phyloP scores from a whole-genome alignment of 2,797 vertebrate species.

The Melanotaenia trifasciata region DNA sequence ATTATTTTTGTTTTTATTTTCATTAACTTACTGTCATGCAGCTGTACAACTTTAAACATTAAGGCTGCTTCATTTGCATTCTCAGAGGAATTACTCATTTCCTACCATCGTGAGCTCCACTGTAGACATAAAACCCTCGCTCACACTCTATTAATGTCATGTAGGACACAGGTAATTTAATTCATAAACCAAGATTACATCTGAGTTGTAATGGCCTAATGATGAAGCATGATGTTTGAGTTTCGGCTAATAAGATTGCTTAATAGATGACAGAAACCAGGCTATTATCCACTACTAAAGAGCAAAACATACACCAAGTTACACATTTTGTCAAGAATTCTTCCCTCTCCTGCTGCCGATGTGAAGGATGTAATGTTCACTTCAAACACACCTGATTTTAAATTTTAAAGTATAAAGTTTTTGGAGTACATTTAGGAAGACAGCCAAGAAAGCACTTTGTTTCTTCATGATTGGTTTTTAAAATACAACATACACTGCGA shows the following conservation, averaged over 20 bases:
- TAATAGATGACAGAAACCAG: slow-evolving; percentile 67
- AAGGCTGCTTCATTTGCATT: slow-evolving; percentile 59
- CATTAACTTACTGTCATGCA: slow-evolving; percentile 28
- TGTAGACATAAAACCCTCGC: slow-evolving; percentile 52
- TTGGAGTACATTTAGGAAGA: neutral
- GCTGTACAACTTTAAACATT: slow-evolving; percentile 46
- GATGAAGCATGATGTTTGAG: slow-evolving; percentile 79
- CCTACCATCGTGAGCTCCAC: slow-evolving; percentile 53
- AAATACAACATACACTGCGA: neutral
- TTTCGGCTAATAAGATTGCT: slow-evolving; percentile 71
- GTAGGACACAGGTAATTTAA: slow-evolving; percentile 81
- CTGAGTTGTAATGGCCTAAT: slow-evolving; percentile 71
- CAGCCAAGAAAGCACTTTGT: neutral
- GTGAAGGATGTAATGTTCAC: neutral
- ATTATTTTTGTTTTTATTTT: slow-evolving; percentile 26
- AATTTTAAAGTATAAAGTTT: slow-evolving; percentile 1
- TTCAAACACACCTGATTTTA: slow-evolving; percentile 8
- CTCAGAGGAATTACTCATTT: slow-evolving; percentile 59
- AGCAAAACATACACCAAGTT: slow-evolving; percentile 42
- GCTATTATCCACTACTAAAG: slow-evolving; percentile 50
- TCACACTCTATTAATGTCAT: slow-evolving; percentile 77
- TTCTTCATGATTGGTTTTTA: neutral
- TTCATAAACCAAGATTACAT: slow-evolving; percentile 80
- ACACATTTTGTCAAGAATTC: slow-evolving; percentile 33
- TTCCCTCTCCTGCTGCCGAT: neutral